Conservation (phyloP, 2,888 invertebrate species). For the Scaptomyza flava region DNA sequence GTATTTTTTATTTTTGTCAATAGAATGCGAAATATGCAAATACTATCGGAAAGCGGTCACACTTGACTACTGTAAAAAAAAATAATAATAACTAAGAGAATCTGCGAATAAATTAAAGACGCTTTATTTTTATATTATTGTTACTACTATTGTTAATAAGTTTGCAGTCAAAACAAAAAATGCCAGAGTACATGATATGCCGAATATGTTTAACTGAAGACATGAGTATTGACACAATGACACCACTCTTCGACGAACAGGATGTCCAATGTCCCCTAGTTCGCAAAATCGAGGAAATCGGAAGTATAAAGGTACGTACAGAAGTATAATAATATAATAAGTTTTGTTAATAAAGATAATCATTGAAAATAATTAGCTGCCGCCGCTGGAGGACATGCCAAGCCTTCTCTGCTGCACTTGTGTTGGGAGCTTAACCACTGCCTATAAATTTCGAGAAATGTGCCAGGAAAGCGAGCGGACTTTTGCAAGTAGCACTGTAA, state of each 20-base stretch:
- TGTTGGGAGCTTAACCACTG: slow-evolving; percentile 67
- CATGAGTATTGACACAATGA: slow-evolving; percentile 70
- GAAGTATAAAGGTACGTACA: slow-evolving; percentile 73
- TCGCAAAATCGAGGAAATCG: slow-evolving; percentile 81
- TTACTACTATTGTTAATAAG: slow-evolving; percentile 38
- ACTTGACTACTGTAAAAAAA: slow-evolving; percentile 21
- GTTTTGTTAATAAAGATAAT: neutral
- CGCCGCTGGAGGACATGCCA: slow-evolving; percentile 78
- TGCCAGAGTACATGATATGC: slow-evolving; percentile 79
- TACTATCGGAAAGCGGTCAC: slow-evolving; percentile 23
- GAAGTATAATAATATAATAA: neutral
- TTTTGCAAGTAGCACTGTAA: slow-evolving; percentile 74
- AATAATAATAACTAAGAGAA: slow-evolving; percentile 28
- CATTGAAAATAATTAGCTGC: slow-evolving; percentile 61
- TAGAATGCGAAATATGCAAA: neutral
- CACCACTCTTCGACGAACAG: slow-evolving; percentile 73
- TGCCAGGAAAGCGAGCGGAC: slow-evolving; percentile 82
- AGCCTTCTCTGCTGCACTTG: slow-evolving; percentile 81
- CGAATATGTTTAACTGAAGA: slow-evolving; percentile 81
- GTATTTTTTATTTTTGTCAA: neutral
- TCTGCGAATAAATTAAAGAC: slow-evolving; percentile 32
- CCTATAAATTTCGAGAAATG: slow-evolving; percentile 79
- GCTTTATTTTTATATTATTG: slow-evolving; percentile 24
- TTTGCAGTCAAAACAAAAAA: slow-evolving; percentile 32
- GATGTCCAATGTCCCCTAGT: slow-evolving; percentile 72